phyloP scores from a whole-genome alignment of 2,113 vertebrate genomes.

The Bubo bubo region DNA sequence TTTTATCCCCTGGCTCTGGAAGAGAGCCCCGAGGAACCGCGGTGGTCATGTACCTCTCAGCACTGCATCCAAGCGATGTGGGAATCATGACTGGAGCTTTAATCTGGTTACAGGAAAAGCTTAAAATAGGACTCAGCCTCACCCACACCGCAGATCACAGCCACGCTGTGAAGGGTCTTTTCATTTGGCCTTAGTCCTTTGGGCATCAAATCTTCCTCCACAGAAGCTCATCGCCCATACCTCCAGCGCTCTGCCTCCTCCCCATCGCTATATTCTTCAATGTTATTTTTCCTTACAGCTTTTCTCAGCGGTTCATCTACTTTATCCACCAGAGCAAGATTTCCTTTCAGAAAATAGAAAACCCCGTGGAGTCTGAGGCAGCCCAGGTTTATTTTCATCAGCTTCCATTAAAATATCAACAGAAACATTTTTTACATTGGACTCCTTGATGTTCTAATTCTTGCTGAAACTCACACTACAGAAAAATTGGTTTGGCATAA shows the following conservation, averaged over 20 bases:
- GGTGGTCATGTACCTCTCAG: neutral
- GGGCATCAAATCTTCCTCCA: neutral
- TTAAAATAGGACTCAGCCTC: neutral
- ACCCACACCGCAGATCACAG: neutral
- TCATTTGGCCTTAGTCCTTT: neutral
- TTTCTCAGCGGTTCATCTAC: neutral
- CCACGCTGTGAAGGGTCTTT: neutral
- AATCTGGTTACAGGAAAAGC: neutral
- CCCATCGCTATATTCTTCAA: accelerated
- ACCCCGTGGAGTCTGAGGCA: neutral
- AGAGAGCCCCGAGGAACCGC: neutral
- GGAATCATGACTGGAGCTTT: neutral
- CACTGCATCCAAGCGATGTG: neutral
- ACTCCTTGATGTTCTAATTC: neutral
- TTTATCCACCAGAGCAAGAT: neutral
- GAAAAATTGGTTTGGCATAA: neutral
- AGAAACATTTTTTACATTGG: neutral
- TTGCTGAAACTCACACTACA: neutral
- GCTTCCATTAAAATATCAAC: neutral
- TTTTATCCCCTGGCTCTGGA: neutral
- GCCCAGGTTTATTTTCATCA: neutral
- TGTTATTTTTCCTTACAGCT: neutral
- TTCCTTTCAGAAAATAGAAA: neutral
- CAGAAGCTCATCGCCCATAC: neutral
- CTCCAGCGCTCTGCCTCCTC: neutral